Evolutionary conservation across 2,113 vertebrate species (phyloP), one percentile per base, ranked within the genome.

Genomic region (Agelaius phoeniceus): DNA sequence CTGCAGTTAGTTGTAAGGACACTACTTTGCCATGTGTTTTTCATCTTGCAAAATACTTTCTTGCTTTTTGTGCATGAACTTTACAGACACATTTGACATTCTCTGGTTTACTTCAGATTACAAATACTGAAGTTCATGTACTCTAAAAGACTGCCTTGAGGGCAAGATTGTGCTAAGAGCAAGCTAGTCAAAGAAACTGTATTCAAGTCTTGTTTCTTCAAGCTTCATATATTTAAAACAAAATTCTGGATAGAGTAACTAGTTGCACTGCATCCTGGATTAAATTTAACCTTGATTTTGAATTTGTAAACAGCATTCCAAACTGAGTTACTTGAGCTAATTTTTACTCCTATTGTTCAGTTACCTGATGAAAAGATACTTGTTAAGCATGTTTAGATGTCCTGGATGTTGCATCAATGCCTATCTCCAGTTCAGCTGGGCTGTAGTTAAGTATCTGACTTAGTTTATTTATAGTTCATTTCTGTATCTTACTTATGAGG

Each of bases 91-190:
- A 43, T 31, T 69, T 54, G 59, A 85, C 26, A 7, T 76, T 79
- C 28, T 91, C 87, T 95, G 73, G 22, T 89, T 89, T 84, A 75
- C 84, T 87, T 95, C 74, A 83, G 69, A 80, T 80, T 87, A 58
- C 6, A 69, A 52, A 89, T 94, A 49, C 30, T 48, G 68, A 71
- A 78, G 52, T 39, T 91, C 62, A 85, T 85, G 48, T 87, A 49
- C 33, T 84, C 23, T 73, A 35, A 73, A 92, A 89, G 78, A 54
- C 49, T 95, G 77, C 61, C 90, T 90, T 76, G 63, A 80, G 79
- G 68, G 63, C 59, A 86, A 67, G 59, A 59, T 24, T 93, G 59
- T 46, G 55, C 75, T 83, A 58, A 73, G n/a, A 94, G 27, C 30
- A 91, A 69, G 41, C 58, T 77, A 54, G 59, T 80, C 18, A 61